Percentiles rank a stretch among this genome's conserved stretches.
These are phyloP conservation scores for Tyrannus savana DNA, from an alignment of 2,113 vertebrate genomes.

Conservation along the genomic window DNA sequence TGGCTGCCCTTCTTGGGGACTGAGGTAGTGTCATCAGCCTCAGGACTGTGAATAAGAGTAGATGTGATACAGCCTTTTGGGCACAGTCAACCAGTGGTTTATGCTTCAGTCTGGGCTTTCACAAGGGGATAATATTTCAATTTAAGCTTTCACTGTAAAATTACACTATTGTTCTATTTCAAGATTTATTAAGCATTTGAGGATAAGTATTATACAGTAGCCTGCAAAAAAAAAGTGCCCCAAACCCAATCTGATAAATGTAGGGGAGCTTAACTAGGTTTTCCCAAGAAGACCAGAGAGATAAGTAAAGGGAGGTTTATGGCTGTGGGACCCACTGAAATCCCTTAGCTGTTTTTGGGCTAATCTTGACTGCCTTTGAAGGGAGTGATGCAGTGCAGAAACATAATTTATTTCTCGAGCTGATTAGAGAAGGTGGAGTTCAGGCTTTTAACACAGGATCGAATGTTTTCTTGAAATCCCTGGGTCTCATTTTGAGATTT, in stretches of 20 bases:
- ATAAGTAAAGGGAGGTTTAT: background rate
- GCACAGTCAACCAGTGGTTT: background rate
- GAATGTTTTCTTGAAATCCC: background rate
- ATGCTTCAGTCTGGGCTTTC: background rate
- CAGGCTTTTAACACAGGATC: background rate
- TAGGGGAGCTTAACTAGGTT: background rate
- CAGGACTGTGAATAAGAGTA: background rate
- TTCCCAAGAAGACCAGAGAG: background rate
- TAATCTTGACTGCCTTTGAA: background rate
- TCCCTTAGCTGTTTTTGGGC: background rate
- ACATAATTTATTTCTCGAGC: background rate
- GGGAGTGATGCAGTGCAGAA: background rate
- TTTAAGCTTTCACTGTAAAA: constrained; percentile 38
- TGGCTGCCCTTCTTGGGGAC: background rate
- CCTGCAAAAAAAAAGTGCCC: background rate
- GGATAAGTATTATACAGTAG: background rate
- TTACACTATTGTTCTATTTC: constrained; percentile 8
- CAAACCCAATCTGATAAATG: background rate
- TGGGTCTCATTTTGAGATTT: background rate
- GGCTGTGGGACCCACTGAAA: background rate
- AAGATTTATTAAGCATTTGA: background rate
- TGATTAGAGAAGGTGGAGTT: background rate
- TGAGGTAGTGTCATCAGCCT: background rate
- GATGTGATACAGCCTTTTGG: background rate
- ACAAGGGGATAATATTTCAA: background rate